Evolutionary conservation across 2,888 invertebrate genomes (phyloP), one percentile per base, ranked within the genome.

Genomic region (Galerucella calmariensis): DNA sequence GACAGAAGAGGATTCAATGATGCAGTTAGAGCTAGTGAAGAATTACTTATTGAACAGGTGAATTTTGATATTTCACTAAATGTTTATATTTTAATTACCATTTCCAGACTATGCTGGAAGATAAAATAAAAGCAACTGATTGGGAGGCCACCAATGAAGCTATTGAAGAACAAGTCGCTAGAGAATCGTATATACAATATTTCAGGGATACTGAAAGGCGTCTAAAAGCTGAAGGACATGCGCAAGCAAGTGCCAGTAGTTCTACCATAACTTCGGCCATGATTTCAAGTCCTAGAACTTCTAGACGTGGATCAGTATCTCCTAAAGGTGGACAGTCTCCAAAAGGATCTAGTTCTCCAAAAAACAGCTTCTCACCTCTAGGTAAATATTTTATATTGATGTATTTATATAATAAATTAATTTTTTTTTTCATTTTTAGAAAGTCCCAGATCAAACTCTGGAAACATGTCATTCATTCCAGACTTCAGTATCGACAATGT

Each of bases 91-190:
- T 67, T 14, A 58, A 59, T 74, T 75, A 78, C 70, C 73, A 75
- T 80, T 78, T 83, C 1, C 78, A 94, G 92, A 93, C 95, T 1
- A 97, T 97, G 96, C 89, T 97, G 81, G 94, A 96, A 86, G 96
- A 97, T 86, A 97, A 97, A 86, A 87, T 96, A 65, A 91, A 93
- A 82, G 95, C 95, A 76, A 95, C 96, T 8, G 96, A 97, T 87
- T 96, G 95, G 95, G 96, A 97, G 86, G 94, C 96, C 10, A 97
- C 96, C 0, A 95, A 95, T 85, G 95, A 96, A 86, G 94, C 94
- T n/a, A 93, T 96, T 72, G 94, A 95, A 84, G 95, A 96, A 85
- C 95, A 95, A 88, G 94, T 95, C 11, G 95, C 95, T 6, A 89
- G 95, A 16, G 95, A 96, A 87, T 95, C 94, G 58, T 95, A 95